phyloP scores from a whole-genome alignment of 2,797 vertebrate genomes.

The Gallirallus australis region DNA sequence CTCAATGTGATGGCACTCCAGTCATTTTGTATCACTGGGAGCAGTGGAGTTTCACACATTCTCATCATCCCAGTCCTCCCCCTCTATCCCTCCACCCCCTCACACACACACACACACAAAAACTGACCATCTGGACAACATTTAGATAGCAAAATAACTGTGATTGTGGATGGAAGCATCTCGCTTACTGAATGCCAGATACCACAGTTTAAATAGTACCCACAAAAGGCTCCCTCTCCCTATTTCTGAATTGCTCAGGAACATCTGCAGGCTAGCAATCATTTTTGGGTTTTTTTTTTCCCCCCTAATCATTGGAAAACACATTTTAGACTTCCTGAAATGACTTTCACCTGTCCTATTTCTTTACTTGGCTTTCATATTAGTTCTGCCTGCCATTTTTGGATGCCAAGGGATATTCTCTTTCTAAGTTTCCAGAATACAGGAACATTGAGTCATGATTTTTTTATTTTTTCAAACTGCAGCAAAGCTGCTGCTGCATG shows the following conservation, averaged over 20 bases:
- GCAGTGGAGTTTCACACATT: not conserved
- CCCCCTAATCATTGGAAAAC: conserved; percentile 14
- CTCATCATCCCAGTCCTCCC: not conserved
- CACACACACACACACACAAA: not conserved
- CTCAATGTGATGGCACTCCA: not conserved
- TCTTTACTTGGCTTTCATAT: not conserved
- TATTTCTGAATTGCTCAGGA: not conserved
- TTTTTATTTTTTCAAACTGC: not conserved
- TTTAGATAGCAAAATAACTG: conserved; percentile 11
- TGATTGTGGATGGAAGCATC: not conserved
- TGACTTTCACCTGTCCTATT: not conserved
- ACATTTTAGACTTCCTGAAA: not conserved
- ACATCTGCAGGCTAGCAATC: conserved; percentile 31
- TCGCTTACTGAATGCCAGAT: not conserved
- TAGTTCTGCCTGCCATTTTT: not conserved
- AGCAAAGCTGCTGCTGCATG: not conserved
- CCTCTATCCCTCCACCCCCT: not conserved
- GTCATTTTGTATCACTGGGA: not conserved
- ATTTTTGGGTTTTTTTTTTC: not conserved
- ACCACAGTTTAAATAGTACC: not conserved
- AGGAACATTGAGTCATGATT: not conserved
- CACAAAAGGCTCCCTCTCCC: not conserved
- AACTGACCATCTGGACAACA: conserved; percentile 43
- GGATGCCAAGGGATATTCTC: not conserved
- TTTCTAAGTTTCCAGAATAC: not conserved